These are phyloP conservation scores for Athripsodes cinereus DNA, from an alignment of 2,888 invertebrate species.

Conservation along the genomic window DNA sequence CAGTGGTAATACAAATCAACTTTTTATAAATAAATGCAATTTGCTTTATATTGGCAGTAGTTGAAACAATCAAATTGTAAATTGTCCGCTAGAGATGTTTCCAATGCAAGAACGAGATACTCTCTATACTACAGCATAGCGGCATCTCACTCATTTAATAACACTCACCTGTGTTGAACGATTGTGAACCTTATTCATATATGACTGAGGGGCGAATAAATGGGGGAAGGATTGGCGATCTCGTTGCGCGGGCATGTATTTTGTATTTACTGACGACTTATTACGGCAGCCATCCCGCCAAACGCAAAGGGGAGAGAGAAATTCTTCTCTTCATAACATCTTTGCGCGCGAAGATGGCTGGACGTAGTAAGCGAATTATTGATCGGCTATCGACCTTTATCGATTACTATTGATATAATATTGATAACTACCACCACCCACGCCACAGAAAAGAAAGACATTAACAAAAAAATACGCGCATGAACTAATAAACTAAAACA, in stretches of 20 bases:
- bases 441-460: background rate
- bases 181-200: conserved; percentile 7
- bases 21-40: background rate
- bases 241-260: conserved; percentile 11
- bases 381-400: conserved; percentile 17
- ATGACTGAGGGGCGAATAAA: background rate
- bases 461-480: too few relatives aligned
- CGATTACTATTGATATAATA: conserved; percentile 14
- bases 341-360: conserved; percentile 23
- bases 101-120: conserved; percentile 11
- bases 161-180: conserved; percentile 8
- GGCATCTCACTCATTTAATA: conserved; percentile 18
- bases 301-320: conserved; percentile 16
- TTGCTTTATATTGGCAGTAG: too few relatives aligned
- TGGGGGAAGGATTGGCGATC: conserved; percentile 8
- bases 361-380: conserved; percentile 13
- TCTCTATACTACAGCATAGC: conserved; percentile 15
- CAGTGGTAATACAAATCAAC: background rate
- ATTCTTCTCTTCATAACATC: conserved; percentile 23
- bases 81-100: conserved; percentile 12
- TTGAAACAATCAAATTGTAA: background rate
- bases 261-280: too few relatives aligned
- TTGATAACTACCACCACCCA: background rate
- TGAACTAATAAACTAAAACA: too few relatives aligned
- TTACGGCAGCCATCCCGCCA: conserved; percentile 14